Conservation (phyloP, 2,888 invertebrate species). For the Stenichneumon culpator region DNA sequence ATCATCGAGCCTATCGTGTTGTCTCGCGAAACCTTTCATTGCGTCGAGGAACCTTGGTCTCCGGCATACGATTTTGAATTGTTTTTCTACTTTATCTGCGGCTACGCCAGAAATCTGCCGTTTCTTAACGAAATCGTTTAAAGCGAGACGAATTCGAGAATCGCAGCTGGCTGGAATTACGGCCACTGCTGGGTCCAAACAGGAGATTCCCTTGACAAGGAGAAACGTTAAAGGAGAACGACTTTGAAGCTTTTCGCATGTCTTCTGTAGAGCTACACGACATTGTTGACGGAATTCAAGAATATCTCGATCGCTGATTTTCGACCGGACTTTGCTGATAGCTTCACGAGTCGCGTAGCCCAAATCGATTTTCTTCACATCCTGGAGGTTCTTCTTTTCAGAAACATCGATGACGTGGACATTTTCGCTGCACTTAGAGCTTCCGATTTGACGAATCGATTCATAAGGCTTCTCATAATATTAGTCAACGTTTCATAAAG, state of each 20-base stretch:
- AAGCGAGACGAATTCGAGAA: background rate
- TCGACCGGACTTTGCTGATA: no score
- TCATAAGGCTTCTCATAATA: background rate
- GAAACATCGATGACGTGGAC: no score
- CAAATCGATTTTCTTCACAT: no score
- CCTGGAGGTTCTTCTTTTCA: no score
- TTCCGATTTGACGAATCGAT: constrained; percentile 3
- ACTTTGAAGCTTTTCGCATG: no score
- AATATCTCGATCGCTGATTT: no score
- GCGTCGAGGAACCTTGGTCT: background rate
- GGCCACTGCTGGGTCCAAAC: background rate
- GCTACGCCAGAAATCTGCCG: background rate
- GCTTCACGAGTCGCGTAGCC: no score
- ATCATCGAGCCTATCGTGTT: constrained; percentile 18
- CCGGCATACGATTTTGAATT: background rate
- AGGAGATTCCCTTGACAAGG: background rate
- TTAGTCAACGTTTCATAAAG: constrained; percentile 20
- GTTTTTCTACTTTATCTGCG: background rate
- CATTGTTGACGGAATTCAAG: no score
- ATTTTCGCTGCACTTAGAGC: no score
- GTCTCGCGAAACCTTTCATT: constrained; percentile 11
- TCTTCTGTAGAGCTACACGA: no score
- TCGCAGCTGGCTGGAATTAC: background rate
- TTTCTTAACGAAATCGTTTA: background rate
- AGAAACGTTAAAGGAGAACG: no score